Evolutionary conservation across 2,888 invertebrate genomes (phyloP), one percentile per base, ranked within the genome.

Genomic region (Dryadula phaetusa): DNA sequence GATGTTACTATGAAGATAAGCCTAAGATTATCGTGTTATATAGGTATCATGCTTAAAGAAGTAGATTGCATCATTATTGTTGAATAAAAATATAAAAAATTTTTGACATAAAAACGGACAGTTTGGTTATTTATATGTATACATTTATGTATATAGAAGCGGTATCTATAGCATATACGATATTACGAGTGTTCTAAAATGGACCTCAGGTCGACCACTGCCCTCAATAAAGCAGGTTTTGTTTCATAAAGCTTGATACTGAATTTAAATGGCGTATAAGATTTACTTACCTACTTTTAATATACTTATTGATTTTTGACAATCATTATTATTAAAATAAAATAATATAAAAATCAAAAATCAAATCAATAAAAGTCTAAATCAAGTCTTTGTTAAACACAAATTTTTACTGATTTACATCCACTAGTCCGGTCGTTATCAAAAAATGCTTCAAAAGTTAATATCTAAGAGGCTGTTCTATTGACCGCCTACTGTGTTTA

Each of bases 181-280:
- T 52, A 52, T 62, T 60, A 60, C 40, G 56, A 42, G 12, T 42
- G 16, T 46, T 68, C 46, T 62, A 58, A 67, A 67, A 67, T 49
- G 44, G 37, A 47, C 42, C 54, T 25, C 46, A 40, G 53, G 53
- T 34, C 62, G 64, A 66, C 46, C 69, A 49, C n/a, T 56, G 63
- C 12, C 70, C 70, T 64, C 66, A 62, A 64, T 66, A 69, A 70
- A 49, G 69, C 70, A 12, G 66, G 70, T 70, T 70, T 62, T 52
- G 52, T 70, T 70, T 70, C 65, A 62, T 67, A 67, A 70, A 70
- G 44, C 62, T 70, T 60, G 63, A 66, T 44, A 62, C 64, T 60
- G 53, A 62, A 68, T 62, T 64, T 66, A 58, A 67, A 69, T 65
- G 42, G n/a, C 63, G 47, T 63, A 47, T 44, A 40, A 65, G 8